Conservation (phyloP, 2,797 vertebrate genomes). For the Halcyon chelicuti region DNA sequence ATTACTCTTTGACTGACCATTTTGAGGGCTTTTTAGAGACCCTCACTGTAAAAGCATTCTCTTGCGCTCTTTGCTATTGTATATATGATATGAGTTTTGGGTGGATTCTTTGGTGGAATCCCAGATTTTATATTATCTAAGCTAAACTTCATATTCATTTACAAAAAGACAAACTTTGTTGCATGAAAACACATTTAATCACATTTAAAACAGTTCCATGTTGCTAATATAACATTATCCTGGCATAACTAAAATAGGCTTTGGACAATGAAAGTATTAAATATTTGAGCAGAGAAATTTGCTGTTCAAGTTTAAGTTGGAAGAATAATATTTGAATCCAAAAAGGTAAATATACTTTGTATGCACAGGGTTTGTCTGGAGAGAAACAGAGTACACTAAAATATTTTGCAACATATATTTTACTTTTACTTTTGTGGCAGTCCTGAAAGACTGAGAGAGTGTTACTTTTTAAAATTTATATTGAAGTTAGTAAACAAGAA, state of each 20-base stretch:
- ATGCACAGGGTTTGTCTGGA: neutral
- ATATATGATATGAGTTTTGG: neutral
- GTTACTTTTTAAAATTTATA: neutral
- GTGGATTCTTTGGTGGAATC: neutral
- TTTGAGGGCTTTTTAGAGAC: neutral
- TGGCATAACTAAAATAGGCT: neutral
- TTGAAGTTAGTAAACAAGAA: neutral
- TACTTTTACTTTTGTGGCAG: neutral
- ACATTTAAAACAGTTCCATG: neutral
- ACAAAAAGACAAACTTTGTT: neutral
- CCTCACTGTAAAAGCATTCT: neutral
- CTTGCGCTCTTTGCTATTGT: neutral
- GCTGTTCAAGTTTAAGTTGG: neutral
- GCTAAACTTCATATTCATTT: neutral
- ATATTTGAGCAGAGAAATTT: neutral
- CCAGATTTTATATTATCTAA: neutral
- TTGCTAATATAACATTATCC: neutral
- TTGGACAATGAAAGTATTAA: neutral
- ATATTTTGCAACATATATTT: neutral
- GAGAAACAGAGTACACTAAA: neutral
- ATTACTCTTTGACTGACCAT: neutral
- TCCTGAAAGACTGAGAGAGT: neutral
- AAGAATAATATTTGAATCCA: neutral
- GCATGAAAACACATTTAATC: neutral
- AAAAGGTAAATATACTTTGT: neutral